These are phyloP conservation scores for Botia kubotai DNA, from an alignment of 2,797 vertebrate species.

Conservation along the genomic window DNA sequence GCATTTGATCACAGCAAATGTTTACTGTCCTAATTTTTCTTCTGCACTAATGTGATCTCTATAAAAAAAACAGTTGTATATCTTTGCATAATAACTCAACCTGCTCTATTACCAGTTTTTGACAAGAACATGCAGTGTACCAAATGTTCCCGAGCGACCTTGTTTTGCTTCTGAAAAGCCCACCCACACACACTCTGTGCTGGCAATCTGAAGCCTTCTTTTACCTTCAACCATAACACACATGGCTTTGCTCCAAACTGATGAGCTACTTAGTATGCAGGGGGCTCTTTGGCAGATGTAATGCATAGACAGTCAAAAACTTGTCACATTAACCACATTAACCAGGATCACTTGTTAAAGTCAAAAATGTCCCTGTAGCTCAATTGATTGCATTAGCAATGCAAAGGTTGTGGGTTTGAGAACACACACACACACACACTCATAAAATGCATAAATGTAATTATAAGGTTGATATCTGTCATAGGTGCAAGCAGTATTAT, in stretches of 20 bases:
- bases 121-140: slow-evolving; percentile 67
- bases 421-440: too few species aligned
- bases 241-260: background rate
- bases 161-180: slow-evolving; percentile 63
- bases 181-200: slow-evolving; percentile 58
- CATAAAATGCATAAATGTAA: too few species aligned
- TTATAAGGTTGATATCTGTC: too few species aligned
- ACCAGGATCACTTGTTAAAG: background rate
- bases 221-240: slow-evolving; percentile 1
- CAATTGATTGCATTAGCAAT: too few species aligned
- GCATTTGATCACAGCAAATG: slow-evolving; percentile 6
- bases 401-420: too few species aligned
- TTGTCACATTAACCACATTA: background rate
- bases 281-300: slow-evolving; percentile 34
- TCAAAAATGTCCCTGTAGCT: background rate
- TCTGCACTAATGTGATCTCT: slow-evolving; percentile 30
- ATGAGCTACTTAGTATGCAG: slow-evolving; percentile 37
- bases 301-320: slow-evolving; percentile 18
- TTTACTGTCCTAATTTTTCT: slow-evolving; percentile 49
- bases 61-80: slow-evolving; percentile 61
- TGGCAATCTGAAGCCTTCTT: slow-evolving; percentile 51
- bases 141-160: slow-evolving; percentile 69
- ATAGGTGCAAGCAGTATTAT: too few species aligned
- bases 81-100: slow-evolving; percentile 71
- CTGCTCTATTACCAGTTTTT: slow-evolving; percentile 58